A percentile compares a stretch with the other conserved stretches of the same genome.
phyloP scores from a whole-genome alignment of 2,113 vertebrate genomes.

The Apodemus sylvaticus region DNA sequence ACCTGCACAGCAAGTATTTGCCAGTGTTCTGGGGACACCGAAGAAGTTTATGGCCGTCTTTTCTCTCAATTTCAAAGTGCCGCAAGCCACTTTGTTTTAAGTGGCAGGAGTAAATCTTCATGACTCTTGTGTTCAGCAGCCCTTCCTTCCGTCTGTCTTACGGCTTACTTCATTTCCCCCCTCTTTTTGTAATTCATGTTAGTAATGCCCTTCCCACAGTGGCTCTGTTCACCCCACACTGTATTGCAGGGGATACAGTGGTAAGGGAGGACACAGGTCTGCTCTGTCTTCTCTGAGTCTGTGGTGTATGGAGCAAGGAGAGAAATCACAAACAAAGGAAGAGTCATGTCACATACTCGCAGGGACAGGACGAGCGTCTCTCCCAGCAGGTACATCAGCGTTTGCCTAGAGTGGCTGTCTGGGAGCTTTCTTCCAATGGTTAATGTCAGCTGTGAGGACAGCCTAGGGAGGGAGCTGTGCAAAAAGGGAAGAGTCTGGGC shows the following conservation, averaged over 20 bases:
- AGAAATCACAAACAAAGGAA: not conserved
- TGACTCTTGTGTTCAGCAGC: accelerated
- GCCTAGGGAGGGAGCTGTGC: accelerated
- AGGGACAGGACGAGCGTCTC: not conserved
- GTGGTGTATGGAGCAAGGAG: not conserved
- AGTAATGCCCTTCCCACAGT: not conserved
- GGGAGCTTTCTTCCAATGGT: not conserved
- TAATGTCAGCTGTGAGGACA: no score
- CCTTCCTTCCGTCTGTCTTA: not conserved
- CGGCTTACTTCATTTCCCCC: no score
- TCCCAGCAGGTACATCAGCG: accelerated
- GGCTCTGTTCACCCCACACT: not conserved
- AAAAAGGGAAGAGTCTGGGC: not conserved
- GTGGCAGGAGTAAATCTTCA: no score
- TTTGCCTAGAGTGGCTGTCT: not conserved
- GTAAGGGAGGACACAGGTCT: not conserved
- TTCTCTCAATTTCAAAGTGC: not conserved
- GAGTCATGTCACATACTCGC: accelerated
- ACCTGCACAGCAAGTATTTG: not conserved
- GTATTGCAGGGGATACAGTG: accelerated
- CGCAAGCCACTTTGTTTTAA: accelerated
- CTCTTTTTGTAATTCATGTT: no score
- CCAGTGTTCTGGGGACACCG: not conserved
- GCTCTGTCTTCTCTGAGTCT: not conserved
- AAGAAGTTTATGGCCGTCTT: not conserved